Conservation (phyloP, 2,888 invertebrate genomes). For the Azorinus chamasolen region DNA sequence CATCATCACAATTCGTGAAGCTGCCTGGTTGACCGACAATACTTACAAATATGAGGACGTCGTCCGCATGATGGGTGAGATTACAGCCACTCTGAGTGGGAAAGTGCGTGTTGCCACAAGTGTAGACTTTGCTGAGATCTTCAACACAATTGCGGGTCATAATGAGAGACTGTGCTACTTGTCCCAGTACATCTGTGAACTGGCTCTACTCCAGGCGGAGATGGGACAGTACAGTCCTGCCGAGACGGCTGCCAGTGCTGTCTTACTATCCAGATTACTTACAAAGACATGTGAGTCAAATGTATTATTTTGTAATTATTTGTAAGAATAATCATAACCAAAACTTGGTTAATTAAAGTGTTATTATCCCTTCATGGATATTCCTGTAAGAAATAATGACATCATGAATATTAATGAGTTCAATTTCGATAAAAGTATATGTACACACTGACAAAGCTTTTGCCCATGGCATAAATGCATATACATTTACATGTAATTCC, state of each 20-base stretch:
- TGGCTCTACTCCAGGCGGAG: conserved; percentile 83
- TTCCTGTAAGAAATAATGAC: too few species aligned
- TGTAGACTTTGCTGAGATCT: conserved; percentile 80
- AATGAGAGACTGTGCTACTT: conserved; percentile 71
- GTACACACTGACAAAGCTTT: too few species aligned
- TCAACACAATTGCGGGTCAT: conserved; percentile 70
- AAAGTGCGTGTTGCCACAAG: conserved; percentile 80
- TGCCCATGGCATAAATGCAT: too few species aligned
- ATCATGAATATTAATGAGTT: too few species aligned
- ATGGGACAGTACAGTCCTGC: conserved; percentile 83
- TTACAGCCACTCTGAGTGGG: conserved; percentile 82
- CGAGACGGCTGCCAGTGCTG: conserved; percentile 81
- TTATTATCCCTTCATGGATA: not conserved
- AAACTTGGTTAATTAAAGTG: not conserved
- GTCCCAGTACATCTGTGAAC: conserved; percentile 83
- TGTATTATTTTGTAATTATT: not conserved
- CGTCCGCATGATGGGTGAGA: conserved; percentile 85
- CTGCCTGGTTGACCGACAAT: conserved; percentile 85
- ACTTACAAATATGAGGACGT: conserved; percentile 86
- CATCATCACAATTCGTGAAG: conserved; percentile 85
- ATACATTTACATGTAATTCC: too few species aligned
- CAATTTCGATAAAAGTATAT: too few species aligned
- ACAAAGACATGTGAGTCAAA: conserved; percentile 72
- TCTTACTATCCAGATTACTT: conserved; percentile 80
- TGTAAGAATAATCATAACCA: not conserved